phyloP scores from a whole-genome alignment of 2,888 invertebrate genomes.

The Pimpla rufipes region DNA sequence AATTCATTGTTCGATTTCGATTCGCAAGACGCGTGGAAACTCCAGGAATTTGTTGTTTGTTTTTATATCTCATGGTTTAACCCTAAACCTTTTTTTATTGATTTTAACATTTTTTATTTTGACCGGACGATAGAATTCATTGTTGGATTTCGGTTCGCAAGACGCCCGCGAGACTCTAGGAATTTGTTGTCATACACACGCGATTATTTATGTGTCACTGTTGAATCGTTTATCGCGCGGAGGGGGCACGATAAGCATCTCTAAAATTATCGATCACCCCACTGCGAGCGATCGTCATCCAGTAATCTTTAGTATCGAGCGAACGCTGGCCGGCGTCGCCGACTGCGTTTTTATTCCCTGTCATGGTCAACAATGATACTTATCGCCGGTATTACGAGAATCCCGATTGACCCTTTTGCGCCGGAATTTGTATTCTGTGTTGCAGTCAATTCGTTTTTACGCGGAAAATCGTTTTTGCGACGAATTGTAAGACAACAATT shows the following conservation, averaged over 20 bases:
- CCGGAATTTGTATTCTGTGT: neutral
- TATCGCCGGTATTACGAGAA: slow-evolving; percentile 6
- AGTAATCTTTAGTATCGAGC: slow-evolving; percentile 42
- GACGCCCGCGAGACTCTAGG: too few relatives aligned
- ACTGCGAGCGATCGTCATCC: slow-evolving; percentile 35
- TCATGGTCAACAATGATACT: slow-evolving; percentile 24
- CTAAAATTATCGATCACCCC: slow-evolving; percentile 54
- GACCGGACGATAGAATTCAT: slow-evolving; percentile 4
- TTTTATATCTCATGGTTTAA: slow-evolving; percentile 68
- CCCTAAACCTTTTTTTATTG: neutral
- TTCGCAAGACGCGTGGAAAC: neutral
- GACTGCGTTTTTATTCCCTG: slow-evolving; percentile 19
- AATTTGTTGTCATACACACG: neutral
- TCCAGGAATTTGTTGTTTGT: too few relatives aligned
- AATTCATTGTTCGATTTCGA: neutral
- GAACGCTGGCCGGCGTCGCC: slow-evolving; percentile 15
- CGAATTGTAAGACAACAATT: neutral
- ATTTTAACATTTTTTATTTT: neutral
- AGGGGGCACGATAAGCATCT: slow-evolving; percentile 36
- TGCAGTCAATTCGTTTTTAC: neutral
- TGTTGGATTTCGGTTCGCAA: neutral
- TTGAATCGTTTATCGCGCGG: slow-evolving; percentile 18
- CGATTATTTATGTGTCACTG: neutral
- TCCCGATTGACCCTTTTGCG: neutral
- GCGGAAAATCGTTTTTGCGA: neutral